A percentile compares a stretch with the other conserved stretches of the same genome.
phyloP scores from a whole-genome alignment of 2,888 invertebrate genomes.

The Stenolophus ochropezus region DNA sequence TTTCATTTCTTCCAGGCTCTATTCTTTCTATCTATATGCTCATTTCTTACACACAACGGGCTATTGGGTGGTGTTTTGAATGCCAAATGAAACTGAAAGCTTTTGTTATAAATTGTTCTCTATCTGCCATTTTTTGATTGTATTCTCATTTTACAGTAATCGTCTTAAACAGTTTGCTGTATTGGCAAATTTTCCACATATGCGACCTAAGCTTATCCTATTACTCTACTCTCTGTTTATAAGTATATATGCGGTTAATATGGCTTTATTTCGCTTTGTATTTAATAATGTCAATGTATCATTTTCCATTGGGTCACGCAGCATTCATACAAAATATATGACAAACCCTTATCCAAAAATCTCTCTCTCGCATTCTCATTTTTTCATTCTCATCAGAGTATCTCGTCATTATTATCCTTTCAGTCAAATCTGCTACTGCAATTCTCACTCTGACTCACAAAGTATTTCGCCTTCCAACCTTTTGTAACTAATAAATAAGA shows the following conservation, averaged over 20 bases:
- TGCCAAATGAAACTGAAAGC: neutral
- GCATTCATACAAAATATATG: no score
- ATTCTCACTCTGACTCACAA: no score
- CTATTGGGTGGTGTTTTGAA: neutral
- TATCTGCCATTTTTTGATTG: neutral
- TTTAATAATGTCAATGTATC: no score
- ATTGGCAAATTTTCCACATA: neutral
- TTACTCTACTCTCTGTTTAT: neutral
- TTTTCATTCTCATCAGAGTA: no score
- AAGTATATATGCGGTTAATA: neutral
- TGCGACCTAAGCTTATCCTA: neutral
- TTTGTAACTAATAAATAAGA: no score
- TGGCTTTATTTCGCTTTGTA: neutral
- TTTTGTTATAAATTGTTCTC: neutral
- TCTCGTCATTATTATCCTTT: no score
- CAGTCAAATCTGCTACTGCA: no score
- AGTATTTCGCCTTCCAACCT: no score
- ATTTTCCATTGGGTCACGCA: no score
- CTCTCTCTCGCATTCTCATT: no score
- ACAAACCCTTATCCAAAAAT: no score
- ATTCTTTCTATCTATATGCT: neutral
- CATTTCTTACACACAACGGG: neutral
- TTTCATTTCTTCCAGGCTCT: neutral
- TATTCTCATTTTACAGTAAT: neutral
- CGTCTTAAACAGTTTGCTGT: conserved; percentile 9